phyloP scores from a whole-genome alignment of 2,113 vertebrate genomes.

The Pseudonaja textilis region DNA sequence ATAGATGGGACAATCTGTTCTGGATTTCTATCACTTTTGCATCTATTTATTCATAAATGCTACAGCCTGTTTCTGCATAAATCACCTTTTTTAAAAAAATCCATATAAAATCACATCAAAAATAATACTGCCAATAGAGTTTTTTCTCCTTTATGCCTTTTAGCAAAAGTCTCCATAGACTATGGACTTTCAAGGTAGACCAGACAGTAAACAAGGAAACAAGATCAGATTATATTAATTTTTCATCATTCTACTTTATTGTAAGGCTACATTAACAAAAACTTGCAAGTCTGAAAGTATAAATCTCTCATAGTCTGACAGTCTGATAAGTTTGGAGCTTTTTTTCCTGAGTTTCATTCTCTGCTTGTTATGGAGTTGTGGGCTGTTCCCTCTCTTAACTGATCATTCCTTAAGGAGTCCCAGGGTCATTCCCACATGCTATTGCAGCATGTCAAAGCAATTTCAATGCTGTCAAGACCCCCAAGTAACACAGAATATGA shows the following conservation, averaged over 20 bases:
- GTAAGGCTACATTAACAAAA: not conserved
- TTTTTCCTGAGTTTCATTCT: not conserved
- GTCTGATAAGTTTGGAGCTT: not conserved
- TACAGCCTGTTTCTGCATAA: not conserved
- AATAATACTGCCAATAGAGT: not conserved
- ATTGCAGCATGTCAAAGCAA: not conserved
- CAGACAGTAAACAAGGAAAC: not conserved
- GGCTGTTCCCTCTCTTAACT: not conserved
- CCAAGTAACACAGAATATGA: not conserved
- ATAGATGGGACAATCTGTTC: not conserved
- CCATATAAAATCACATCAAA: not conserved
- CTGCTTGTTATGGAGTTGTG: not conserved
- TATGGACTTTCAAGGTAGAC: not conserved
- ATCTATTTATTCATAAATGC: not conserved
- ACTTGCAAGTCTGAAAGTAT: not conserved
- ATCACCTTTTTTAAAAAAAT: not conserved
- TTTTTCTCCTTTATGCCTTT: not conserved
- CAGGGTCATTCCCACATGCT: not conserved
- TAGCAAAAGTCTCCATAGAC: not conserved
- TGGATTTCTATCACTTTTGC: not conserved
- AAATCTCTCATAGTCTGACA: not conserved
- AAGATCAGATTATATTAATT: not conserved
- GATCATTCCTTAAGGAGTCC: not conserved
- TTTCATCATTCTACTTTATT: not conserved
- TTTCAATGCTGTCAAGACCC: not conserved